Conservation (phyloP, 2,797 vertebrate genomes). For the Alauda arvensis region DNA sequence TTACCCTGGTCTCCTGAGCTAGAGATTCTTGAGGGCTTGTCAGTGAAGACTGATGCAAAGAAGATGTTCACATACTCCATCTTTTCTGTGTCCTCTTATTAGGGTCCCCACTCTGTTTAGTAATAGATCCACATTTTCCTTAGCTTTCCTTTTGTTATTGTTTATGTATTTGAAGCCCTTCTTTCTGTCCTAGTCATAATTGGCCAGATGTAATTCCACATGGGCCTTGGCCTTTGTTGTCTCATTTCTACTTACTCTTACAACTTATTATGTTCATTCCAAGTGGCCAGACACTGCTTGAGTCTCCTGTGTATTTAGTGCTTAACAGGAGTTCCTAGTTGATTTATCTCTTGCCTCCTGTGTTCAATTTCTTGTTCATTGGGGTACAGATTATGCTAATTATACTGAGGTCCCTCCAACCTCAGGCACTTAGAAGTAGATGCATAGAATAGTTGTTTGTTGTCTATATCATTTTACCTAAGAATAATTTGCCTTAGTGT, state of each 20-base stretch:
- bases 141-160: background rate
- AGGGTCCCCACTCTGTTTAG: background rate
- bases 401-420: background rate
- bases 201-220: background rate
- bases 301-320: background rate
- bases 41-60: background rate
- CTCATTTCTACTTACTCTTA: background rate
- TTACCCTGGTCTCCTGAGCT: background rate
- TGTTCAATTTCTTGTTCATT: background rate
- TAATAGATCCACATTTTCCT: background rate
- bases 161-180: background rate
- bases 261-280: background rate
- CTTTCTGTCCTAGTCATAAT: background rate
- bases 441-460: background rate
- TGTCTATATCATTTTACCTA: background rate
- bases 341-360: background rate
- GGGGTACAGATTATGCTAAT: background rate
- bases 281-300: background rate
- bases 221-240: background rate
- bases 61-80: background rate
- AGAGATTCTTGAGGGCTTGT: background rate
- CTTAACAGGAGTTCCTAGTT: background rate
- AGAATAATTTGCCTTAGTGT: background rate
- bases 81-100: background rate
- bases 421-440: background rate